Base-by-base conservation (phyloP, 2,797 vertebrate species). In the Sebastes hubbsi region DNA sequence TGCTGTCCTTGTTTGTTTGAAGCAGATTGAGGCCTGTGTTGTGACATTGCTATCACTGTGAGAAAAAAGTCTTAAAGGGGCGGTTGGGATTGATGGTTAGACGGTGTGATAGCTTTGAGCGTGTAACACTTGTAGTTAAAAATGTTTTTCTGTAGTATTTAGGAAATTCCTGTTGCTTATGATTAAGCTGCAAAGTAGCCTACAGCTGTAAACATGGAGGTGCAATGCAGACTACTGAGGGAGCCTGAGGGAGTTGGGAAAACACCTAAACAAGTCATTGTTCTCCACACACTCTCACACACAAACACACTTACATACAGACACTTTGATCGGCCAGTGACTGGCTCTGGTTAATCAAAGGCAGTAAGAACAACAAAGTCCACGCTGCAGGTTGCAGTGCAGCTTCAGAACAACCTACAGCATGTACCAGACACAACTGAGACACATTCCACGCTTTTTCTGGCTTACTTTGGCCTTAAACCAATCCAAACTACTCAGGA, bases 311-410 rank as follows among this genome's bases (percentile, higher is more conserved):
- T 25, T 5, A 34, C 55, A 72, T 3, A 22, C 62, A 78, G 24
- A 71, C 30, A 29, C 76, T 77, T 65, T 70, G 71, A 74, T 72
- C 46, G n/a, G 42, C 42, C 74, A 22, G 24, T 66, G 71, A 38
- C 75, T 72, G 76, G 65, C 66, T 74, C 74, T 82, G 67, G 65
- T 67, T 71, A 82, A 85, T 78, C 72, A 85, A 85, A 80, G 77
- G 87, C 75, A 73, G 64, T 42, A 24, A 54, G 77, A 88, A 84
- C 77, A 81, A 86, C 78, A 88, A 81, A 81, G 76, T 77, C 61
- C 32, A 70, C 64, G 75, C 85, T 88, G 87, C 81, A 82, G 88
- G 76, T 77, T 73, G 69, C 75, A 77, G 68, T 60, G 75, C 68
- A 87, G 77, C 85, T 90, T 87, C 85, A 91, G 83, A 88, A 69